Base-by-base conservation (phyloP, 1,140 invertebrate genomes). In the Patella vulgata region DNA sequence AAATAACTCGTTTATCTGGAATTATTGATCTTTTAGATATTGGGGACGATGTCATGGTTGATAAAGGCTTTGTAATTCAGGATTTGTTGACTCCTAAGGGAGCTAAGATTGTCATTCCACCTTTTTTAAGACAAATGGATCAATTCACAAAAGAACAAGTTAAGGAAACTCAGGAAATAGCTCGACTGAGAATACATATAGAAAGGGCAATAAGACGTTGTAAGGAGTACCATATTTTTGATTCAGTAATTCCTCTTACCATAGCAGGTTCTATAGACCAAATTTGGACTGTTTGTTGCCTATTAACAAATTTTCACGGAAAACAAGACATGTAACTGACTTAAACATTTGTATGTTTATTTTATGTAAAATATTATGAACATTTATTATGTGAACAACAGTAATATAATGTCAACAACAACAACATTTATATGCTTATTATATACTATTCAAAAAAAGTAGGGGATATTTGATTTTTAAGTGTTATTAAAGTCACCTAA, bases 1-100 rank as follows among this genome's bases (percentile, higher is more conserved):
- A 63, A 21, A 66, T 74, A 14, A 67, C 63, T 2, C 19, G 27
- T 2, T 21, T 42, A 17, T 59, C 31, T 43, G 66, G 59, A 12
- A 28, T 72, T 21, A 36, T 70, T 6, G 61, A 74, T 51, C 33
- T 68, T 21, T 36, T 75, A 27, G 66, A 74, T 23, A 31, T 25
- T 28, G 58, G 52, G 0, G 72, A 75, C 56, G 28, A 50, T 23
- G 61, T 77, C 21, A 64, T 77, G 64, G 70, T 56, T 17, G 73
- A 75, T 56, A 70, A 72, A 52, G 68, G 68, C 5, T 77, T 75
- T 65, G 21, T 33, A 1, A 66, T 73, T 39, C 28, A 53, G 27
- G 64, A 67, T 60, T 21, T 64, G 14, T 28, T 71, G 11, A 31
- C 17, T 12, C 28, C 19, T 50, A 65, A 40, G 27, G 21, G 48